A percentile compares a stretch with the other conserved stretches of the same genome.
phyloP scores from a whole-genome alignment of 2,113 vertebrate genomes.

The Cygnus buccinator region DNA sequence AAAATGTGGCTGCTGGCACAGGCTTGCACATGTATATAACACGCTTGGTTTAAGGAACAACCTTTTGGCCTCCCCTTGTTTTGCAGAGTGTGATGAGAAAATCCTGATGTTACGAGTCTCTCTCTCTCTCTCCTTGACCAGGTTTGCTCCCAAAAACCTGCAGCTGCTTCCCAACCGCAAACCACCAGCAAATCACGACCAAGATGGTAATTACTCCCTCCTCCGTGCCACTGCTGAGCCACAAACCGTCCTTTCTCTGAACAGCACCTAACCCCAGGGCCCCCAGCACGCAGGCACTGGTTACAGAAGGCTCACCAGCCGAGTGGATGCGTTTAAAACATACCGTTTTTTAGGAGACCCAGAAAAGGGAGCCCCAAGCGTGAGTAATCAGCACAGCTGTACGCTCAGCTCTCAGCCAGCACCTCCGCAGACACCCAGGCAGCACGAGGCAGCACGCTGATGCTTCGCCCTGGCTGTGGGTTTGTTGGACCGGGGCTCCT shows the following conservation, averaged over 20 bases:
- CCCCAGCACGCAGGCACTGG: fast-evolving
- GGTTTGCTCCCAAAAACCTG: not conserved
- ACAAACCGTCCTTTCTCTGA: not conserved
- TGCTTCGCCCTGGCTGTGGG: not conserved
- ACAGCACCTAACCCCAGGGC: too few relatives aligned
- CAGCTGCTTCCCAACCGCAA: not conserved
- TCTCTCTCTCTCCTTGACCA: constrained; percentile 7
- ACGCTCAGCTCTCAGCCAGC: not conserved
- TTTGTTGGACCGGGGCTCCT: too few relatives aligned
- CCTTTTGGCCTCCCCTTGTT: not conserved
- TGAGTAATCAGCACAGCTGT: fast-evolving
- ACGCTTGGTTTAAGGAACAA: not conserved
- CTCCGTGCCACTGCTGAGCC: not conserved
- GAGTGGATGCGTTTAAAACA: not conserved
- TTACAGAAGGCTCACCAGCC: too few relatives aligned
- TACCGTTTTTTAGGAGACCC: fast-evolving
- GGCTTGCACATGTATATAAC: fast-evolving
- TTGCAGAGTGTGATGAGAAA: not conserved
- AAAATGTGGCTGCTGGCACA: not conserved
- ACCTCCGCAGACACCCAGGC: not conserved
- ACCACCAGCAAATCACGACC: not conserved
- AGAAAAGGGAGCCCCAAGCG: not conserved
- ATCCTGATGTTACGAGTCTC: not conserved
- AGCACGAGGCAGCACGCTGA: not conserved
- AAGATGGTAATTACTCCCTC: not conserved